Evolutionary conservation across 2,888 invertebrate species (phyloP).

Genomic region (Epiblema foenella): DNA sequence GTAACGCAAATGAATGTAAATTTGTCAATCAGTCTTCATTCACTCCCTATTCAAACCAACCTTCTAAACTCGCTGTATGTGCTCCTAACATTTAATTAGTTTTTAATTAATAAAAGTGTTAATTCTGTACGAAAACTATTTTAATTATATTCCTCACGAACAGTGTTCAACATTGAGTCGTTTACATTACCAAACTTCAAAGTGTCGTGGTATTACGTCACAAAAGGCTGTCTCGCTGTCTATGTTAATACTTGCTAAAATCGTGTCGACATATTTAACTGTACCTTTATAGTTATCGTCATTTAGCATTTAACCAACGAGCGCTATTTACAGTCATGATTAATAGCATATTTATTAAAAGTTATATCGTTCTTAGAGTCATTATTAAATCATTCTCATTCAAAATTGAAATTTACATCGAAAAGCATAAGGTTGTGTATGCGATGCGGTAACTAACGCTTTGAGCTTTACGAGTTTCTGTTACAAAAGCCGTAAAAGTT

Average conservation of each 20-base stretch:
- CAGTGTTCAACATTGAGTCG: no score
- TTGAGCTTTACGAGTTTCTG: constrained; percentile 20
- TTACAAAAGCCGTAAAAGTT: constrained; percentile 60
- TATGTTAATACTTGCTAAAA: constrained; percentile 9
- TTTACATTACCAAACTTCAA: not conserved
- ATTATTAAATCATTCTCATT: constrained; percentile 14
- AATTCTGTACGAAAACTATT: no score
- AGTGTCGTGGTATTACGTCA: not conserved
- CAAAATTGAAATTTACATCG: not conserved
- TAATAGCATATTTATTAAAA: constrained; percentile 70
- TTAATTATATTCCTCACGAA: no score
- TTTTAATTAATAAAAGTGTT: no score
- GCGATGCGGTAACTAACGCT: constrained; percentile 44
- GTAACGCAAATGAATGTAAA: no score
- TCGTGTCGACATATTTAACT: constrained; percentile 20
- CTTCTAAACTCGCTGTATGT: no score
- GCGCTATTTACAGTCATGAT: constrained; percentile 55
- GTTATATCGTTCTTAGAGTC: constrained; percentile 53
- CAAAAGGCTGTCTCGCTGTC: not conserved
- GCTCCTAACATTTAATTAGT: no score
- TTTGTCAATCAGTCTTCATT: no score
- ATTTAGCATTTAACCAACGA: constrained; percentile 38
- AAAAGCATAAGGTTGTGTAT: not conserved
- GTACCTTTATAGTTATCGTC: constrained; percentile 25
- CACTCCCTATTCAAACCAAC: no score